Evolutionary conservation across 2,797 vertebrate genomes (phyloP), one percentile per base, ranked within the genome.

Genomic region (Tiaroga cobitis): DNA sequence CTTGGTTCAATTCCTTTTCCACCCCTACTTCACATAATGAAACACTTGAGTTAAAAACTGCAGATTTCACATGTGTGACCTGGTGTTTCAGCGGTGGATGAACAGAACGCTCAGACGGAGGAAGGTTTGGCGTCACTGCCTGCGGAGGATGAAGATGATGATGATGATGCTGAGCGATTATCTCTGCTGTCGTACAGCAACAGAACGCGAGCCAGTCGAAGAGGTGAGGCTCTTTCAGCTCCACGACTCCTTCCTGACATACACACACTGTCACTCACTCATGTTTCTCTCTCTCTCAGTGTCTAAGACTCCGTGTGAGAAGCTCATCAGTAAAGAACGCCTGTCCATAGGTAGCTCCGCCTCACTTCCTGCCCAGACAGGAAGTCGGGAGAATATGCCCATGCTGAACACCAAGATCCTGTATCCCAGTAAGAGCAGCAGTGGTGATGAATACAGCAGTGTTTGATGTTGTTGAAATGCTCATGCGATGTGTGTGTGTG

Each of bases 31-130:
- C 39, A 65, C 13, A 5, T 8, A 16, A 18, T 61, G 41, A 39
- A 11, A 49, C 51, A 54, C 51, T 21, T 21, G 51, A 54, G 18
- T 21, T 54, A 3, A 15, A 46, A 46, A 46, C 43, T 46, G 43
- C 39, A n/a, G 39, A 43, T 59, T 54, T 39, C 26, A 7, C 18
- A 24, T 10, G 18, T 26, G 9, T 80, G 59, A 46, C 56, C 87
- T 37, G 90, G 9, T 80, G 43, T 87, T 8, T 4, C 91, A 99
- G 98, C 98, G 43, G 97, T 99, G 67, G 98, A 99, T 32, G 98
- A 99, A 89, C 98, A 99, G 95, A 99, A 99, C 0, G 97, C 97
- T 61, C 98, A 99, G 92, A 99, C 97, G 0, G 95, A 97, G 89
- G 95, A 95, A 76, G 93, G 94, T 2, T 97, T 97, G 80, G 87